phyloP scores from a whole-genome alignment of 2,797 vertebrate species.

The Lophius americanus region DNA sequence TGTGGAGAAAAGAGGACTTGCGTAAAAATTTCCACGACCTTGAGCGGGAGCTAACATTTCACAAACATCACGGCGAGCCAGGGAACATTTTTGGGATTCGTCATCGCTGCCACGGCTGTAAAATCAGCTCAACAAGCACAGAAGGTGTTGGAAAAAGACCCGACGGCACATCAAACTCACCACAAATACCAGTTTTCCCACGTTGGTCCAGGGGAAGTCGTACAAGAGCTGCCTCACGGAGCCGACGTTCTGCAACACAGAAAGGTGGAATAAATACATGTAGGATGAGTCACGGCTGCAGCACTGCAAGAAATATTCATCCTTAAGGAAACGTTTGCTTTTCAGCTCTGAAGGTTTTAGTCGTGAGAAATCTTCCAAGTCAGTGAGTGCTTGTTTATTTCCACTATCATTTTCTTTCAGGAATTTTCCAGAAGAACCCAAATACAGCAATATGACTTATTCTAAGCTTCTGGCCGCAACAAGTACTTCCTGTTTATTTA shows the following conservation, averaged over 20 bases:
- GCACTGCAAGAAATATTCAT: background rate
- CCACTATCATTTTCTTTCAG: too few species aligned
- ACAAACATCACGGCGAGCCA: conserved; percentile 21
- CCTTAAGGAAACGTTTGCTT: background rate
- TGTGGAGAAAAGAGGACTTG: conserved; percentile 41
- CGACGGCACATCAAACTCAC: conserved; percentile 80
- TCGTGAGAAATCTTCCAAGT: background rate
- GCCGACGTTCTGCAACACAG: conserved; percentile 86
- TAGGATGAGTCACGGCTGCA: too few species aligned
- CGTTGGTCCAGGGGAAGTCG: conserved; percentile 98
- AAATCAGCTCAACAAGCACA: background rate
- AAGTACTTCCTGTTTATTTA: too few species aligned
- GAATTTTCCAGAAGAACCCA: background rate
- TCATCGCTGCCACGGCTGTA: conserved; percentile 12
- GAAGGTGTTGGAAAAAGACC: background rate
- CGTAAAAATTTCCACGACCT: conserved; percentile 55
- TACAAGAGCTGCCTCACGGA: conserved; percentile 94
- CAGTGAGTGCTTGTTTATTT: background rate
- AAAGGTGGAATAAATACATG: conserved; percentile 1
- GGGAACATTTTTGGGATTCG: conserved; percentile 23
- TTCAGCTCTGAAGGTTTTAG: background rate
- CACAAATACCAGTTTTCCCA: conserved; percentile 98
- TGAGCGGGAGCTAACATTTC: conserved; percentile 37
- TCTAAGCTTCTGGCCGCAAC: background rate
- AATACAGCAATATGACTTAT: background rate